Evolutionary conservation across 2,888 invertebrate genomes (phyloP).

Genomic region (Lepidocyrtinus sp.): DNA sequence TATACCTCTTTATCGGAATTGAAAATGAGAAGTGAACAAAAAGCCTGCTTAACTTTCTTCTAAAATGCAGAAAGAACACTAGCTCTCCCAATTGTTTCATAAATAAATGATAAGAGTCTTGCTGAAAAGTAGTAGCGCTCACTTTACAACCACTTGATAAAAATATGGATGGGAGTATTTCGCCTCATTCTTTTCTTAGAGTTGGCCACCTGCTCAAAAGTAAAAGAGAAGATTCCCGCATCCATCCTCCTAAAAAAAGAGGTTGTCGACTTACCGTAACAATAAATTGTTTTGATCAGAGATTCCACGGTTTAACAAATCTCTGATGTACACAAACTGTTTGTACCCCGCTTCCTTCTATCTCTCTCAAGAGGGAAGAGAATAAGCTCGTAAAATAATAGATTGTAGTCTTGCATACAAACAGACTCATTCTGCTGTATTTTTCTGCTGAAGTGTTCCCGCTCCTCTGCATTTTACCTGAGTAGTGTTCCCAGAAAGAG

Average conservation of each 20-base stretch:
- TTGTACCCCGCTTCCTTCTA: not conserved
- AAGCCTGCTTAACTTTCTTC: slow-evolving; percentile 3
- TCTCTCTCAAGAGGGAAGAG: not conserved
- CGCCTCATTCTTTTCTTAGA: slow-evolving; percentile 11
- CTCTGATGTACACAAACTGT: slow-evolving; percentile 10
- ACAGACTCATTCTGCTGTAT: slow-evolving; percentile 1
- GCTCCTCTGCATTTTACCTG: not conserved
- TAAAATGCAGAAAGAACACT: not conserved
- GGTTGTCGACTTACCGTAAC: slow-evolving; percentile 17
- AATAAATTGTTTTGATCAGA: slow-evolving; percentile 25
- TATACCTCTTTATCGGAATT: slow-evolving; percentile 1
- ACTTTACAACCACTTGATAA: slow-evolving; percentile 16
- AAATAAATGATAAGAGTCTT: slow-evolving; percentile 41
- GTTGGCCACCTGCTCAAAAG: slow-evolving; percentile 4
- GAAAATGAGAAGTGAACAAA: not conserved
- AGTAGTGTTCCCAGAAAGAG: not conserved
- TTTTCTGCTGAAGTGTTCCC: not conserved
- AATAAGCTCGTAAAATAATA: slow-evolving; percentile 13
- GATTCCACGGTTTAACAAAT: slow-evolving; percentile 18
- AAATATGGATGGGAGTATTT: slow-evolving; percentile 1
- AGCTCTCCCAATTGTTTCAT: slow-evolving; percentile 44
- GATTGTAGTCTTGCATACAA: slow-evolving; percentile 1
- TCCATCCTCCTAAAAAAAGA: not conserved
- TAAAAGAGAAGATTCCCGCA: not conserved
- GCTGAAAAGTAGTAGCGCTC: slow-evolving; percentile 15